A percentile compares a stretch with the other conserved stretches of the same genome.
phyloP scores from a whole-genome alignment of 1,140 invertebrate species.

The Drosophila sturtevanti region DNA sequence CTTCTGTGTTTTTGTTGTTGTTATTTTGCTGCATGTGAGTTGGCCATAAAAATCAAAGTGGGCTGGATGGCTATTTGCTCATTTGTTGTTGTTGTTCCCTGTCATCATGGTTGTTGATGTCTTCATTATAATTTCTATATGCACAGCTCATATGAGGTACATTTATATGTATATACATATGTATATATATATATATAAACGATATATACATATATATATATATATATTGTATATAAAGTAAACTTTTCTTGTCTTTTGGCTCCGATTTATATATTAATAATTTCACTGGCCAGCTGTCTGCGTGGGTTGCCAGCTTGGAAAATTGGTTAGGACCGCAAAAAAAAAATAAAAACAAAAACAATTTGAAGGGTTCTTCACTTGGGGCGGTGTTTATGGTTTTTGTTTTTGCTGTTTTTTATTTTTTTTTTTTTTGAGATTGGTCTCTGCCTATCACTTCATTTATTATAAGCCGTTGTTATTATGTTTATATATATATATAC shows the following conservation, averaged over 20 bases:
- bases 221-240: conserved; percentile 23
- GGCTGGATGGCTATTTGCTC: conserved; percentile 74
- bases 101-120: conserved; percentile 62
- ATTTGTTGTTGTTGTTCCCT: conserved; percentile 49
- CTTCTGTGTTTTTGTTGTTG: background rate
- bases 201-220: background rate
- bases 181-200: conserved; percentile 20
- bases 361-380: conserved; percentile 45
- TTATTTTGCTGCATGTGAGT: conserved; percentile 37
- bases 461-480: conserved; percentile 16
- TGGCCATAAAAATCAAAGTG: conserved; percentile 79
- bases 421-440: conserved; percentile 32
- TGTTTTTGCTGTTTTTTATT: background rate
- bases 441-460: conserved; percentile 41
- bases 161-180: conserved; percentile 8
- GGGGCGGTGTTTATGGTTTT: conserved; percentile 18
- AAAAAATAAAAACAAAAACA: background rate
- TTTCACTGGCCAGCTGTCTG: conserved; percentile 59
- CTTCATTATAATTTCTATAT: conserved; percentile 79
- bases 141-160: conserved; percentile 42
- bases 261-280: conserved; percentile 49
- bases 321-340: conserved; percentile 63
- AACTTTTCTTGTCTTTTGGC: conserved; percentile 18
- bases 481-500: too few species aligned
- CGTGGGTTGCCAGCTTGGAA: conserved; percentile 62